Evolutionary conservation across 2,888 invertebrate species (phyloP).

Genomic region (Synergus gifuensis): DNA sequence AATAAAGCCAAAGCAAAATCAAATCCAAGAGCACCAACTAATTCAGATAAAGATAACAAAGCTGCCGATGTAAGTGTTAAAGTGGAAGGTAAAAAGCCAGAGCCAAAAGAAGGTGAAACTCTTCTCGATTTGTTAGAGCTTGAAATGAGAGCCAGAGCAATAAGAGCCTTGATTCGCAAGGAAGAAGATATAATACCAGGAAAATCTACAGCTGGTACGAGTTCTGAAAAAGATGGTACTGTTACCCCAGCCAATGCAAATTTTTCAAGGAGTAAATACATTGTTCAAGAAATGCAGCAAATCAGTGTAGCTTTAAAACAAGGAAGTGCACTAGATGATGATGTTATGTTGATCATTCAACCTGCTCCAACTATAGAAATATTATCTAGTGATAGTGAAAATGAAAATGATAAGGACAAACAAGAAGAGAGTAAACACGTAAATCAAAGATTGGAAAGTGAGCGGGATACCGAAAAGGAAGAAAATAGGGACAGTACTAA

Average conservation of each 20-base stretch:
- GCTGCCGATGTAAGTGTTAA: constrained; percentile 62
- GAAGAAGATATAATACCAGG: constrained; percentile 72
- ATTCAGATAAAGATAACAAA: constrained; percentile 48
- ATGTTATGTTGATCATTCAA: constrained; percentile 74
- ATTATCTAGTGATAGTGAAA: constrained; percentile 72
- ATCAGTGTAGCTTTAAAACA: constrained; percentile 65
- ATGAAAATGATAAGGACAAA: constrained; percentile 58
- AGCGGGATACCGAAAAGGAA: constrained; percentile 54
- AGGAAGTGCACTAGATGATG: constrained; percentile 69
- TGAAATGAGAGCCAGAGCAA: constrained; percentile 81
- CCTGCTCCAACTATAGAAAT: constrained; percentile 74
- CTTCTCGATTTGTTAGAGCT: constrained; percentile 80
- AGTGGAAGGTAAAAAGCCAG: constrained; percentile 62
- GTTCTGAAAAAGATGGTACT: constrained; percentile 42
- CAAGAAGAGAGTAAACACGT: constrained; percentile 47
- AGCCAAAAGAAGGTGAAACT: constrained; percentile 74
- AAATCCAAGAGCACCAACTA: constrained; percentile 52
- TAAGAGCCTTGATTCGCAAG: constrained; percentile 79
- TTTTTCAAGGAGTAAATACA: constrained; percentile 50
- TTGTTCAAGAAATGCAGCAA: constrained; percentile 64
- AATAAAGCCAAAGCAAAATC: constrained; percentile 58
- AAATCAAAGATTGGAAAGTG: constrained; percentile 52
- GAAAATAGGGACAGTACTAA: constrained; percentile 51
- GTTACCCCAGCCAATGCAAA: constrained; percentile 48
- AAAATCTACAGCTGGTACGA: constrained; percentile 43